A percentile compares a stretch with the other conserved stretches of the same genome.
Evolutionary conservation across 2,888 invertebrate genomes (phyloP).

Genomic region (Xestia sexstrigata): DNA sequence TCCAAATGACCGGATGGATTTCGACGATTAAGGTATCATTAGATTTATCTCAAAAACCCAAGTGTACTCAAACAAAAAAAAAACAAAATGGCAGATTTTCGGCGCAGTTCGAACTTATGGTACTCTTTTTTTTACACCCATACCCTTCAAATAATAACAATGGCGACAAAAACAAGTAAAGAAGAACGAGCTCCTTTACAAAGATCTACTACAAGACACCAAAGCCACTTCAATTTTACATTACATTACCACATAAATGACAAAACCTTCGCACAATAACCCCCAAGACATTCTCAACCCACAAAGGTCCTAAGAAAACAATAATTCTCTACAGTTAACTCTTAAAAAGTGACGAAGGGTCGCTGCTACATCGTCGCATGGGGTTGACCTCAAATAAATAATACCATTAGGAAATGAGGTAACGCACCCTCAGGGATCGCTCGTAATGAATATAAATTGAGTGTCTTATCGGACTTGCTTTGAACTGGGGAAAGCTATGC

Average conservation of each 20-base stretch:
- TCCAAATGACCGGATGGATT: too few relatives aligned
- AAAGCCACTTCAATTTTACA: background rate
- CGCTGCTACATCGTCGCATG: conserved; percentile 27
- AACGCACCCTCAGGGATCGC: conserved; percentile 55
- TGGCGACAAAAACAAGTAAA: background rate
- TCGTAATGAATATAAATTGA: conserved; percentile 68
- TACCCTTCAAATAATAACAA: background rate
- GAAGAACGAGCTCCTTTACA: background rate
- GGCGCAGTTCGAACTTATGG: too few relatives aligned
- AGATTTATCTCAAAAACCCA: too few relatives aligned
- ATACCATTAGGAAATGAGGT: conserved; percentile 66
- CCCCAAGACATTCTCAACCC: background rate
- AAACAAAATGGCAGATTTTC: too few relatives aligned
- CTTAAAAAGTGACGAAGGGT: conserved; percentile 61
- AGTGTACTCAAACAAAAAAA: too few relatives aligned
- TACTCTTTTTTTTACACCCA: too few relatives aligned
- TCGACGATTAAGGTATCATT: too few relatives aligned
- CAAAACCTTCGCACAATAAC: conserved; percentile 14
- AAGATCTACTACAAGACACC: background rate
- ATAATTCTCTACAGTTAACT: conserved; percentile 58
- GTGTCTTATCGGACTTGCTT: conserved; percentile 49
- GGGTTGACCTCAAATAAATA: conserved; percentile 62
- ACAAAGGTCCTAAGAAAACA: conserved; percentile 60
- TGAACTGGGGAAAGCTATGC: background rate
- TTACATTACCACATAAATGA: conserved; percentile 32